Evolutionary conservation across 2,888 invertebrate species (phyloP).

Genomic region (Drosophila quasianomalipes): DNA sequence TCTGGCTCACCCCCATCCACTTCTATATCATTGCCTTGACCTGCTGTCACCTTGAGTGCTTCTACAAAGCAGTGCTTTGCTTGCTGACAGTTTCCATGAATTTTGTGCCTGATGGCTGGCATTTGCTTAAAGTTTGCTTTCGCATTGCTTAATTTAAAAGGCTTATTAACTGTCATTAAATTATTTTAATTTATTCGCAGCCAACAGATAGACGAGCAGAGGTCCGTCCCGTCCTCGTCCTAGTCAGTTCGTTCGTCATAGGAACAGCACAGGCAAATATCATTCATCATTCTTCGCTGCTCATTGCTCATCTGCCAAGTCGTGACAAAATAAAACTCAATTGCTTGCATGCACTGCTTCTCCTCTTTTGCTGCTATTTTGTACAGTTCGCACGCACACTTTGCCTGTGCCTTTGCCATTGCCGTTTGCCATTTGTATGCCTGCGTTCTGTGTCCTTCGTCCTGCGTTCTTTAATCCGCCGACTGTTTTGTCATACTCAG

Average conservation of each 20-base stretch:
- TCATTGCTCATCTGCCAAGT: constrained; percentile 33
- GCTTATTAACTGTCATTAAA: constrained; percentile 67
- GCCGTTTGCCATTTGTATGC: constrained; percentile 28
- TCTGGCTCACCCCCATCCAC: neutral
- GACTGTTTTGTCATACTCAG: constrained; percentile 39
- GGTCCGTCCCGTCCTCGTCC: neutral
- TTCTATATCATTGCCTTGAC: constrained; percentile 22
- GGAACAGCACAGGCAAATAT: constrained; percentile 21
- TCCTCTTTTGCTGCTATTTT: constrained; percentile 37
- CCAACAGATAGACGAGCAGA: constrained; percentile 18
- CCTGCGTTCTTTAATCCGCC: constrained; percentile 31
- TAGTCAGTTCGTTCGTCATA: neutral
- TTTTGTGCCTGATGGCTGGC: constrained; percentile 4
- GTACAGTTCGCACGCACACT: constrained; percentile 13
- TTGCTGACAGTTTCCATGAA: neutral
- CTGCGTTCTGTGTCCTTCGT: constrained; percentile 5
- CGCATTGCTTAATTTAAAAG: constrained; percentile 31
- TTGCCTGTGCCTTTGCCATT: constrained; percentile 17
- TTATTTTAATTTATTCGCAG: constrained; percentile 58
- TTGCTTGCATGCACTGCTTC: constrained; percentile 62
- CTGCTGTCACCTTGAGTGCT: constrained; percentile 14
- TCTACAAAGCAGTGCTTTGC: neutral
- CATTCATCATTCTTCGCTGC: constrained; percentile 50
- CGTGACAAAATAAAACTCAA: constrained; percentile 66
- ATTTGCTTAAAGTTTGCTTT: constrained; percentile 20